Evolutionary conservation across 2,888 invertebrate species (phyloP), one percentile per base, ranked within the genome.

Genomic region (Antheraea assamensis): DNA sequence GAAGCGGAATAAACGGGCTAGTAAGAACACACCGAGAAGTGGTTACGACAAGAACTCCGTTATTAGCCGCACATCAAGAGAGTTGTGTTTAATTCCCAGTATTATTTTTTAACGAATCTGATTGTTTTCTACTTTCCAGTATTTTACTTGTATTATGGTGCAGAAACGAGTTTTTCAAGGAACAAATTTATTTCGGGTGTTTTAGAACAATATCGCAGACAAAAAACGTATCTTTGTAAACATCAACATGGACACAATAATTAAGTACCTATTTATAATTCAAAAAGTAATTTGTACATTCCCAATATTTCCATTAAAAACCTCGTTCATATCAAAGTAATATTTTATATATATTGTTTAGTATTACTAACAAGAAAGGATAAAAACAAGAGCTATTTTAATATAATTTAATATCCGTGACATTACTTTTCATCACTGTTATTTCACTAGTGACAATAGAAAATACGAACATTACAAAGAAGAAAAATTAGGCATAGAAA

Each of bases 11-110:
- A 66, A 92, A 92, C 76, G 92, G 91, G 2, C 84, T 90, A 72
- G 78, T 92, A 82, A 84, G 89, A 87, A 83, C 95, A 76, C 92
- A 91, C 77, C 84, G 94, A 80, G 94, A 95, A 88, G 96, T 96
- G 17, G 96, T 97, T 64, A 96, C 97, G 0, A 96, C 96, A 19
- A 92, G 96, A 85, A 96, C 96, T 21, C 96, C 96, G 0, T 90
- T 96, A 30, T 94, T 96, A 86, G 96, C 96, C 70, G 96, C 90
- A 13, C 93, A 93, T 77, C 96, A 96, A 91, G 97, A 97, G 85
- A 96, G 96, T 86, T 96, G 96, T 87, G 97, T 97, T 78, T 93
- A 91, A 85, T 73, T 71, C 74, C 75, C 66, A 61, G 27, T 74
- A 70, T 72, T 74, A 74, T 71, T 72, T 72, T 73, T 71, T 74